Percentiles rank a stretch among this genome's conserved stretches.
phyloP scores from a whole-genome alignment of 2,888 invertebrate species.

The Epistrophe eligans region DNA sequence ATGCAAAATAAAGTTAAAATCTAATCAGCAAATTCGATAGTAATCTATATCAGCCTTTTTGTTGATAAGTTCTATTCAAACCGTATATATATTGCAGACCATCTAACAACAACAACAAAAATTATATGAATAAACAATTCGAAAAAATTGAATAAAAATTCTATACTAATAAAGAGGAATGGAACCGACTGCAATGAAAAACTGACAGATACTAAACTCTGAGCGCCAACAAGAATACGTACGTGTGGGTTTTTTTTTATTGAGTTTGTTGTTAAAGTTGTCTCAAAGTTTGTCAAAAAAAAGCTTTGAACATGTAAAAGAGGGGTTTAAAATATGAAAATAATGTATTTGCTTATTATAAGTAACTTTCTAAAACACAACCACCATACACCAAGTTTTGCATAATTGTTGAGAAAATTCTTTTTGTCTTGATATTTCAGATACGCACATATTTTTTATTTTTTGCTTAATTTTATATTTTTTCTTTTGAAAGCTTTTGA shows the following conservation, averaged over 20 bases:
- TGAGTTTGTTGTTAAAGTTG: not conserved
- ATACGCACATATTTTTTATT: not conserved
- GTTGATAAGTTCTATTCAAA: not conserved
- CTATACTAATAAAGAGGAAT: not conserved
- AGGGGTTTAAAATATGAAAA: not conserved
- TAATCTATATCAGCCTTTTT: not conserved
- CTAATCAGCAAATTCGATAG: not conserved
- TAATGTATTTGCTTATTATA: not conserved
- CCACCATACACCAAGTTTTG: not conserved
- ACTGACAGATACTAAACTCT: constrained; percentile 29
- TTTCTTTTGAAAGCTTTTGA: not conserved
- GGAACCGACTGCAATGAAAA: constrained; percentile 20
- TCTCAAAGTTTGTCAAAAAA: not conserved
- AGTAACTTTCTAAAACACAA: not conserved
- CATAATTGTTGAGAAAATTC: too few relatives aligned
- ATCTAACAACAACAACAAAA: not conserved
- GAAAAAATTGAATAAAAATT: constrained; percentile 21
- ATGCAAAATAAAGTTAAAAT: not conserved
- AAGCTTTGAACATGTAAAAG: not conserved
- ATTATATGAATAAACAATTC: not conserved
- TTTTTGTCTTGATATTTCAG: too few relatives aligned
- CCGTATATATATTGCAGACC: not conserved
- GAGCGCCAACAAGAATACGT: not conserved
- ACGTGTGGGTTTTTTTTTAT: not conserved
- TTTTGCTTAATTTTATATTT: not conserved